Percentiles rank a stretch among this genome's conserved stretches.
Conservation (phyloP, 2,888 invertebrate species). For the Dicyrtomina minuta region DNA sequence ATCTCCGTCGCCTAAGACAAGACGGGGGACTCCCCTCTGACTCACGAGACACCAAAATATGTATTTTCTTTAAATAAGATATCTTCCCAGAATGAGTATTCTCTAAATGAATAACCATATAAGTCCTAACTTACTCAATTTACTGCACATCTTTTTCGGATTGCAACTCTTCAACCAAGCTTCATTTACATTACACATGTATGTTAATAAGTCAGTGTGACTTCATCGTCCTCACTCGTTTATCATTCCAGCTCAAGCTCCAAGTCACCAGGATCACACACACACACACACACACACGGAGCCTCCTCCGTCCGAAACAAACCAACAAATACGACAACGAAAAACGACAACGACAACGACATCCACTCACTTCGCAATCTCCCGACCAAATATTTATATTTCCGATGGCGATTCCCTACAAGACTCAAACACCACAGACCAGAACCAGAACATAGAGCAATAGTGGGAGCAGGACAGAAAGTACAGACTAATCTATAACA, state of each 20-base stretch:
- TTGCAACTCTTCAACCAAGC: neutral
- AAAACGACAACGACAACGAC: neutral
- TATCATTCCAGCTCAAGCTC: constrained; percentile 17
- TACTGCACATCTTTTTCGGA: constrained; percentile 18
- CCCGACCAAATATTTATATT: constrained; percentile 1
- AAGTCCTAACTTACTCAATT: constrained; percentile 33
- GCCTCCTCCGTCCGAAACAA: no score
- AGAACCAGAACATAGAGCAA: neutral
- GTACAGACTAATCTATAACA: no score
- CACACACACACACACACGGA: neutral
- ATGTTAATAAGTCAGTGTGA: constrained; percentile 24
- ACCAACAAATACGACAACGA: no score
- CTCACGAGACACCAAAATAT: constrained; percentile 36
- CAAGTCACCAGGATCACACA: constrained; percentile 9
- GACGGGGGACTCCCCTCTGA: constrained; percentile 39
- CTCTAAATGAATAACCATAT: constrained; percentile 29
- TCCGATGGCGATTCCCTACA: neutral
- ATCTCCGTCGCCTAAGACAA: constrained; percentile 41
- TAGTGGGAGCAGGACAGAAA: neutral
- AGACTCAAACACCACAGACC: neutral
- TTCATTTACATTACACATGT: constrained; percentile 7
- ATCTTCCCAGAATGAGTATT: constrained; percentile 29
- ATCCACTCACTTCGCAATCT: neutral
- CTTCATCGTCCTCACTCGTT: constrained; percentile 22
- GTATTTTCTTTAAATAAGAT: constrained; percentile 36